phyloP scores from a whole-genome alignment of 1,140 invertebrate species.

The Melipona quadrifasciata region DNA sequence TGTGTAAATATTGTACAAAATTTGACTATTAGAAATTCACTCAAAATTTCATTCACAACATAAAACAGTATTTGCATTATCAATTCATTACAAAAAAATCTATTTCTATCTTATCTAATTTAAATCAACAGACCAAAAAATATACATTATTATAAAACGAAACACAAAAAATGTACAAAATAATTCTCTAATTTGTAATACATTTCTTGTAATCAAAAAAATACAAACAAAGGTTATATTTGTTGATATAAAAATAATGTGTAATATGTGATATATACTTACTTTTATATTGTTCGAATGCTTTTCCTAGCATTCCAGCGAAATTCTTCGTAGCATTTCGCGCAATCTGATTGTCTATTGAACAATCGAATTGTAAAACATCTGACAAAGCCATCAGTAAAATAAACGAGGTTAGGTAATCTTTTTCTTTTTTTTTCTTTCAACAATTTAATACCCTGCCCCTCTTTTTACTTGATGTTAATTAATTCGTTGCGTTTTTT shows the following conservation, averaged over 20 bases:
- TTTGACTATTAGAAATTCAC: background rate
- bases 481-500: conserved; percentile 46
- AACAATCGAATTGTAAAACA: conserved; percentile 40
- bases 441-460: conserved; percentile 6
- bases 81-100: background rate
- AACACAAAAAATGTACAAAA: background rate
- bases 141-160: background rate
- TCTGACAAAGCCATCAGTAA: conserved; percentile 35
- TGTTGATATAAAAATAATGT: conserved; percentile 13
- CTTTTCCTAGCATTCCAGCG: conserved; percentile 44
- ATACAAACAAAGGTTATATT: background rate
- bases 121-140: background rate
- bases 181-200: conserved; percentile 1
- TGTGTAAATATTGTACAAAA: background rate
- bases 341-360: conserved; percentile 48
- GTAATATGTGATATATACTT: conserved; percentile 59
- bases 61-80: background rate
- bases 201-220: background rate
- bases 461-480: conserved; percentile 27
- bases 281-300: conserved; percentile 68
- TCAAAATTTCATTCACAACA: background rate
- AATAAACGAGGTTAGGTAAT: conserved; percentile 52
- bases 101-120: background rate
- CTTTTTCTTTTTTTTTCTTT: conserved; percentile 31
- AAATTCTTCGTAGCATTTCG: conserved; percentile 59